phyloP scores from a whole-genome alignment of 2,797 vertebrate genomes.

The Hemibagrus guttatus region DNA sequence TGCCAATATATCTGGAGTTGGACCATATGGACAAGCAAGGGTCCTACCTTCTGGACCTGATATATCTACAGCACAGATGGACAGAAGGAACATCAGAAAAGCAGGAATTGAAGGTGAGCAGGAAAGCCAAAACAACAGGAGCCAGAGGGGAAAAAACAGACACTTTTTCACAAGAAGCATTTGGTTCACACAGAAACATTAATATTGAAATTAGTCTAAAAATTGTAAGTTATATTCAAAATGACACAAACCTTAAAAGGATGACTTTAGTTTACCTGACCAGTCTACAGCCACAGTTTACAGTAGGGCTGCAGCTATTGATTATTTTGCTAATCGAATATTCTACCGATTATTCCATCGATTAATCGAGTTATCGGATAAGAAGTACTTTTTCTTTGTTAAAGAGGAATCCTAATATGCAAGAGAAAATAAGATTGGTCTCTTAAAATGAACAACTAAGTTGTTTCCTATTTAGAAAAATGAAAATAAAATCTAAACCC shows the following conservation, averaged over 20 bases:
- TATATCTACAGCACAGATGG: slow-evolving; percentile 82
- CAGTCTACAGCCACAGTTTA: not conserved
- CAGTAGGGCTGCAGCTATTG: no score
- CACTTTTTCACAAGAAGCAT: not conserved
- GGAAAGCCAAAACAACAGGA: slow-evolving; percentile 14
- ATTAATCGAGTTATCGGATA: no score
- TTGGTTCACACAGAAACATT: not conserved
- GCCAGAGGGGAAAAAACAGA: not conserved
- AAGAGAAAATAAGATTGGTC: no score
- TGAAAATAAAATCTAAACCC: no score
- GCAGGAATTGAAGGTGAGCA: slow-evolving; percentile 43
- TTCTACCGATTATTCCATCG: no score
- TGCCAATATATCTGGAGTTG: slow-evolving; percentile 5
- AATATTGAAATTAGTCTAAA: not conserved
- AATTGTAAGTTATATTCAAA: not conserved
- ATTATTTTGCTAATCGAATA: no score
- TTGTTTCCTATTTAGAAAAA: no score
- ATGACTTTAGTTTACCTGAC: not conserved
- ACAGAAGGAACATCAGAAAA: slow-evolving; percentile 55
- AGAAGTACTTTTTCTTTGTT: no score
- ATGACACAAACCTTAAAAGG: no score
- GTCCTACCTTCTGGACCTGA: slow-evolving; percentile 97
- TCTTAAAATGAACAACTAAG: no score
- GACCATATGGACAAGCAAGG: slow-evolving; percentile 37
- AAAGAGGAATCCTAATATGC: no score